phyloP scores from a whole-genome alignment of 2,797 vertebrate species.

The Hoplostethus mediterraneus region DNA sequence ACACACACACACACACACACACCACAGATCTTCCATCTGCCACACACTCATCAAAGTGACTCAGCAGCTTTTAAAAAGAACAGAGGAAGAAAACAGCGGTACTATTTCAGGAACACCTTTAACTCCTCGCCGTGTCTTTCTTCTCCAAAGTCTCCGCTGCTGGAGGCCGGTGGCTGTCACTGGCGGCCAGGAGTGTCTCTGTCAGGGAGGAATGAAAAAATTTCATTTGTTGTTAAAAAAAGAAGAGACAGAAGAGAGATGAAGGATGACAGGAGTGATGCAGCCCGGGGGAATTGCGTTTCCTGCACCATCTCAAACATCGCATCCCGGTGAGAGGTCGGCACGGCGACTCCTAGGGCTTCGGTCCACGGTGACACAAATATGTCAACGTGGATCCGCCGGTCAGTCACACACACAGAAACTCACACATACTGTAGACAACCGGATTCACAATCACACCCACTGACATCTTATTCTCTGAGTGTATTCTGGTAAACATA shows the following conservation, averaged over 20 bases:
- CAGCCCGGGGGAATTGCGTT: conserved; percentile 21
- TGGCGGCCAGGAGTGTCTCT: conserved; percentile 42
- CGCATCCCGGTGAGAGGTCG: conserved; percentile 34
- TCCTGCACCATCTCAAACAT: conserved; percentile 41
- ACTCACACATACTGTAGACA: conserved; percentile 2
- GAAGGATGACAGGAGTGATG: conserved; percentile 4
- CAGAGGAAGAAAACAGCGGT: conserved; percentile 13
- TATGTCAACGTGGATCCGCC: not conserved
- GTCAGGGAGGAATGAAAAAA: conserved; percentile 24
- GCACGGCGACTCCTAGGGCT: not conserved
- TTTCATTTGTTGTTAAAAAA: conserved; percentile 11
- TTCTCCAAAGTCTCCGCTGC: conserved; percentile 7
- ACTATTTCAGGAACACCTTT: conserved; percentile 64
- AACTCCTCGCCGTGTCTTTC: conserved; percentile 19
- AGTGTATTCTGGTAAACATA: not conserved
- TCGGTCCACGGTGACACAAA: not conserved
- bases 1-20: conserved; percentile 5
- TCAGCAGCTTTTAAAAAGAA: conserved; percentile 46
- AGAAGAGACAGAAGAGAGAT: conserved; percentile 15
- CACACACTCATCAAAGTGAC: conserved; percentile 51
- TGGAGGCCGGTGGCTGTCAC: conserved; percentile 46
- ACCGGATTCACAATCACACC: not conserved
- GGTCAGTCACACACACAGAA: not conserved
- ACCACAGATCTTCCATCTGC: conserved; percentile 7
- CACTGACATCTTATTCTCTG: too few species aligned